phyloP scores from a whole-genome alignment of 1,140 invertebrate genomes.

The Nylanderia fulva region DNA sequence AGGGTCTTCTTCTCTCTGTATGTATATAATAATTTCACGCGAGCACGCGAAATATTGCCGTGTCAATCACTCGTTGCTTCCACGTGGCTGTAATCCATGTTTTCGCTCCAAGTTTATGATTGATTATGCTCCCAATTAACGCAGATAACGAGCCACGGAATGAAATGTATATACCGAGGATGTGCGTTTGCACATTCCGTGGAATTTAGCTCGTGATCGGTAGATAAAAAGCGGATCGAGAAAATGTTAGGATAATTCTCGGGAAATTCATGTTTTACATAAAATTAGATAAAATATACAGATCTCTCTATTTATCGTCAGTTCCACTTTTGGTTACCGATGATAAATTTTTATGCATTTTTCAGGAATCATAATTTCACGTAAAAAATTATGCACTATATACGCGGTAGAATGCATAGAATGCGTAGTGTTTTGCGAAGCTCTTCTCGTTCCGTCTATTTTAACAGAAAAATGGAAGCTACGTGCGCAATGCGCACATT shows the following conservation, averaged over 20 bases:
- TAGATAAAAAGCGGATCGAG: too few species aligned
- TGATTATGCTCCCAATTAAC: slow-evolving; percentile 58
- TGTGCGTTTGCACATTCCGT: too few species aligned
- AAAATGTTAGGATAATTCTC: not conserved
- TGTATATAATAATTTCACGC: slow-evolving; percentile 40
- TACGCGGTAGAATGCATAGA: not conserved
- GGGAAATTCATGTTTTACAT: not conserved
- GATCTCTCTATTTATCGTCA: not conserved
- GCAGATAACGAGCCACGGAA: not conserved
- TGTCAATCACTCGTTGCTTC: slow-evolving; percentile 44
- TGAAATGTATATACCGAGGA: not conserved
- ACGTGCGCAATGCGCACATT: not conserved
- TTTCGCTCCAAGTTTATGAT: slow-evolving; percentile 25
- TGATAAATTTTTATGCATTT: not conserved
- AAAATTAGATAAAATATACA: not conserved
- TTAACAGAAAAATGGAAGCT: slow-evolving; percentile 33
- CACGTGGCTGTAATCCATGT: not conserved
- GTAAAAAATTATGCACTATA: slow-evolving; percentile 1
- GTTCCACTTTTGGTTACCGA: not conserved
- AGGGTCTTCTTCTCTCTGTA: too few species aligned
- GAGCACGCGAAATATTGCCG: slow-evolving; percentile 33
- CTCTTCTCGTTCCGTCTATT: not conserved
- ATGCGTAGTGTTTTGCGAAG: not conserved
- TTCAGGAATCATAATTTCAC: not conserved
- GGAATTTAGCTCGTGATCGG: not conserved